phyloP scores from a whole-genome alignment of 64 coral and sea anemone genomes.

The Anthopleura sola region DNA sequence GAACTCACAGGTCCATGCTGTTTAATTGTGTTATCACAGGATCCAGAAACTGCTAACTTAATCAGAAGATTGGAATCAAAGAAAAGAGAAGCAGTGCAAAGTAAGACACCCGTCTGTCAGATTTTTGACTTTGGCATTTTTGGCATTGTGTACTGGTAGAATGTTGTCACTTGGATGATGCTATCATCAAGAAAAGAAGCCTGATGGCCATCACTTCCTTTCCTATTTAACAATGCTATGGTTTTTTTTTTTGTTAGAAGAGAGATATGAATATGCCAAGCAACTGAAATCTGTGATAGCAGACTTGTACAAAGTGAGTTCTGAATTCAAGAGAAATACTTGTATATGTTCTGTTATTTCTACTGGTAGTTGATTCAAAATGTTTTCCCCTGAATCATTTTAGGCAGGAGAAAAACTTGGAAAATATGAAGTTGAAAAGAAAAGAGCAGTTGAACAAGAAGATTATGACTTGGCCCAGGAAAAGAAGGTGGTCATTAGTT shows the following conservation, averaged over 20 bases:
- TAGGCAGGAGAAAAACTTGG: slow-evolving; percentile 96
- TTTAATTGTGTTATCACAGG: slow-evolving; percentile 37
- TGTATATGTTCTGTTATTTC: not conserved
- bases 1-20: no score
- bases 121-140: no score
- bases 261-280: slow-evolving; percentile 96
- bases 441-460: slow-evolving; percentile 90
- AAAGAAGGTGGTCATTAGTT: slow-evolving; percentile 80
- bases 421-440: slow-evolving; percentile 89
- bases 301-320: slow-evolving; percentile 84
- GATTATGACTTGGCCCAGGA: slow-evolving; percentile 91
- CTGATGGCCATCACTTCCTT: not conserved
- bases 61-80: slow-evolving; percentile 90
- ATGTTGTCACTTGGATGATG: no score
- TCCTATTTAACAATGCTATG: not conserved
- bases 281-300: slow-evolving; percentile 81
- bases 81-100: slow-evolving; percentile 78
- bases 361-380: not conserved
- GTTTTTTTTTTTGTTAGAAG: slow-evolving; percentile 43
- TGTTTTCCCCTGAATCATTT: no score
- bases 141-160: no score
- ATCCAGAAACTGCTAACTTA: slow-evolving; percentile 88
- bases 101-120: slow-evolving; percentile 28
- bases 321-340: not conserved
- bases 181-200: no score